A percentile compares a stretch with the other conserved stretches of the same genome.
Conservation (phyloP, 2,113 vertebrate species). For the Lampris megalopsis region DNA sequence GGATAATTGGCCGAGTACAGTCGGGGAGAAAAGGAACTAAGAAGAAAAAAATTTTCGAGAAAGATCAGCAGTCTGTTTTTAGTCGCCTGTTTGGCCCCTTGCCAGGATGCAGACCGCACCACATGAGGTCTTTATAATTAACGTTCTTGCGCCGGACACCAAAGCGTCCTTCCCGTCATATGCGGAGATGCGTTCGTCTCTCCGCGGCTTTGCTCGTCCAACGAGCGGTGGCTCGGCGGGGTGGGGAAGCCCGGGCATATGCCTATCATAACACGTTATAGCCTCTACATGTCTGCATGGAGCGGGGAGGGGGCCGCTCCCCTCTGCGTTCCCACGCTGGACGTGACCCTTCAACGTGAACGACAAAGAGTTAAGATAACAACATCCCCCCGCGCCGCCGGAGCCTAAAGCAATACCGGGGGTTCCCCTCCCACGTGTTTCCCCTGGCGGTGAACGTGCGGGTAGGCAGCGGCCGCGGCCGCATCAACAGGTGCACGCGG, state of each 20-base stretch:
- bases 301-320: conserved; percentile 23
- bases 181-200: not conserved
- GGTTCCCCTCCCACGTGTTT: conserved; percentile 27
- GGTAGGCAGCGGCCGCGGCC: not conserved
- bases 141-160: too few relatives aligned
- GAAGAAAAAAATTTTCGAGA: too few relatives aligned
- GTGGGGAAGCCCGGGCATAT: not conserved
- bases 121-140: too few relatives aligned
- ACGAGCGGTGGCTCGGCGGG: not conserved
- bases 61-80: conserved; percentile 1
- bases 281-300: conserved; percentile 1
- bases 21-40: too few relatives aligned
- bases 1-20: too few relatives aligned
- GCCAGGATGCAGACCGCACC: too few relatives aligned
- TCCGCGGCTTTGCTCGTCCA: conserved; percentile 2
- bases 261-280: conserved; percentile 44
- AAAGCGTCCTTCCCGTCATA: too few relatives aligned
- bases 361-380: conserved; percentile 61
- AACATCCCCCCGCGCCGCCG: not conserved
- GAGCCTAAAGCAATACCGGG: conserved; percentile 25
- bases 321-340: conserved; percentile 63
- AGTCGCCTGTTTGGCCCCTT: not conserved
- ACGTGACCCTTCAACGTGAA: conserved; percentile 38
- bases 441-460: conserved; percentile 6
- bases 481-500: conserved; percentile 66